Evolutionary conservation across 2,797 vertebrate species (phyloP), one percentile per base, ranked within the genome.

Genomic region (Acanthiza pusilla): DNA sequence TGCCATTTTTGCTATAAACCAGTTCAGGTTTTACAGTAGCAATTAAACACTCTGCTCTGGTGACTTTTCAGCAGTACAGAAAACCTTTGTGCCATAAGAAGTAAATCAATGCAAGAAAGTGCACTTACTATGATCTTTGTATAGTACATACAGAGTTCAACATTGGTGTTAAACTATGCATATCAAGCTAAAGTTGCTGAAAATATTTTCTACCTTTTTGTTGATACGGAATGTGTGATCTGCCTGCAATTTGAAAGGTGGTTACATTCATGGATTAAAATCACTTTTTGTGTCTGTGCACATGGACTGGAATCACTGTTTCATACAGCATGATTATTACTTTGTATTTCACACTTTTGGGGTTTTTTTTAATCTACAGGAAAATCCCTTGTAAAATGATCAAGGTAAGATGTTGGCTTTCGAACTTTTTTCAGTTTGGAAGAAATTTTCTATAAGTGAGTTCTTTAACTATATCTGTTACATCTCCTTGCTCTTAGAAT

Each of bases 111-210:
- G 55, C 79, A 96, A 91, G 85, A 21, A 96, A 96, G 97, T 96
- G 75, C 95, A 95, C 96, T 97, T 97, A 96, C 36, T 94, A 88
- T 89, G 86, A 94, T 72, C 83, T 96, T 94, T 94, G 76, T 96
- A 94, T 92, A 80, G 47, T 61, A 88, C 34, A 48, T 94, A 89
- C 66, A 96, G 93, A 96, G 84, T 91, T 94, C 95, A 89, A 88
- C 58, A 82, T 85, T 34, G 21, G 70, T 88, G 83, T 97, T 93
- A 85, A 97, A 95, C 91, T 92, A 90, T 95, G 87, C 82, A 93
- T 82, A 82, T 62, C 38, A 72, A 87, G 78, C 63, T 94, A 73
- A 81, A 96, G 50, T 79, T 90, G 57, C 72, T 87, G 51, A 88
- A 91, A 97, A 85, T 77, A 70, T 96, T 97, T 96, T 97, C 70